Conservation (phyloP, 2,797 vertebrate genomes). For the Melanotaenia pygmaea region DNA sequence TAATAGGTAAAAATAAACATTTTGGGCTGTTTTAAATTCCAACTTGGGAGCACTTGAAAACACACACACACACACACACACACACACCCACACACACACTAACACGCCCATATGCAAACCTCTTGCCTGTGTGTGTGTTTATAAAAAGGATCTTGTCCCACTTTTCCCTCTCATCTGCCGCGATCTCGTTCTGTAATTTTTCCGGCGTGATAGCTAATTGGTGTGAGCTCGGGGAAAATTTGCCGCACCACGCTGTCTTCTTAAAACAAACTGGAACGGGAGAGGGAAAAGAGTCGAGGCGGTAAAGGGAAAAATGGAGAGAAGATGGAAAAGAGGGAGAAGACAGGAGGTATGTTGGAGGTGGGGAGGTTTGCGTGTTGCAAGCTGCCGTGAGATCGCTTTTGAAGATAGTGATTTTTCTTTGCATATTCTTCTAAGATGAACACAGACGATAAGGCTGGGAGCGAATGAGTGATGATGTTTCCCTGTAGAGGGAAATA, state of each 20-base stretch:
- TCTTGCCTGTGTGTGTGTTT: slow-evolving; percentile 55
- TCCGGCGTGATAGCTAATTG: slow-evolving; percentile 71
- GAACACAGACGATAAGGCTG: slow-evolving; percentile 46
- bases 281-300: slow-evolving; percentile 41
- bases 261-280: slow-evolving; percentile 64
- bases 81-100: slow-evolving; percentile 16
- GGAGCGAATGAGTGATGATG: slow-evolving; percentile 39
- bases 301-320: slow-evolving; percentile 63
- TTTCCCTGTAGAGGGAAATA: slow-evolving; percentile 26
- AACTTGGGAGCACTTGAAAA: slow-evolving; percentile 14
- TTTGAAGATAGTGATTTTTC: slow-evolving; percentile 52
- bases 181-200: slow-evolving; percentile 67
- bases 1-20: slow-evolving; percentile 39
- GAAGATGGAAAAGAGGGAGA: slow-evolving; percentile 60
- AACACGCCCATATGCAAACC: slow-evolving; percentile 40
- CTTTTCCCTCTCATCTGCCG: slow-evolving; percentile 62
- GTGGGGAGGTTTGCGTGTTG: slow-evolving; percentile 7
- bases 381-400: slow-evolving; percentile 33
- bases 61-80: slow-evolving; percentile 27
- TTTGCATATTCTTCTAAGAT: slow-evolving; percentile 43
- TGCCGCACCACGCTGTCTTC: slow-evolving; percentile 29
- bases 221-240: slow-evolving; percentile 61
- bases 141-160: slow-evolving; percentile 76
- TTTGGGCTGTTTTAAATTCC: slow-evolving; percentile 30
- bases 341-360: slow-evolving; percentile 63